Evolutionary conservation across 2,888 invertebrate species (phyloP), one percentile per base, ranked within the genome.

Genomic region (Epistrophe grossulariae): DNA sequence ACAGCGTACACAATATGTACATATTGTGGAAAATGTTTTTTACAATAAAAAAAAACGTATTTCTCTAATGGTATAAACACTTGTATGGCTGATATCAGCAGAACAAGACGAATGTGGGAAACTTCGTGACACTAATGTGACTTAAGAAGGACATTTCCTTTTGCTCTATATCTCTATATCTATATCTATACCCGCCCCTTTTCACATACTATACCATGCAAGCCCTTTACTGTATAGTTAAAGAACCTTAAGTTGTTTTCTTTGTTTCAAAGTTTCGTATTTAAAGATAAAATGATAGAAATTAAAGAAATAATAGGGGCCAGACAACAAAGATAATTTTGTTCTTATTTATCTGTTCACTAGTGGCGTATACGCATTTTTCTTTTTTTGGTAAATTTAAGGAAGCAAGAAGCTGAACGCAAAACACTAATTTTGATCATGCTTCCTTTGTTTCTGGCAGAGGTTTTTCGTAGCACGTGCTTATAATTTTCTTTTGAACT

Each of bases 61-160:
- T 60, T 35, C 38, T 38, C 17, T 60, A 70, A 68, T 70, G 55
- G 66, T 57, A 66, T 74, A 43, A 68, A 68, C 74, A 80, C 52
- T 74, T 80, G 68, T 68, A 35, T 52, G 38, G 6, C 62, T 35
- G 59, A 60, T 79, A 72, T 64, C 43, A 79, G 17, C 13, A 38
- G 17, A 17, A 52, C 19, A 52, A 79, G 66, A 73, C 31, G 73
- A 68, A 60, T 74, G 76, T 60, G 68, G 48, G 50, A 68, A 80
- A 74, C 50, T 68, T 80, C 60, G 68, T 81, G 76, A 70, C 80
- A 81, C 62, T 81, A 76, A 81, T 81, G 70, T 52, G 80, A 70
- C 80, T 24, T 68, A 28, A 68, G 45, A 28, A 43, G 62, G 24
- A 76, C 52, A 66, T 59, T 55, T 31, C 43, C 28, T 70, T 13